Base-by-base conservation (phyloP, 2,113 vertebrate species). In the Zosterops borbonicus region DNA sequence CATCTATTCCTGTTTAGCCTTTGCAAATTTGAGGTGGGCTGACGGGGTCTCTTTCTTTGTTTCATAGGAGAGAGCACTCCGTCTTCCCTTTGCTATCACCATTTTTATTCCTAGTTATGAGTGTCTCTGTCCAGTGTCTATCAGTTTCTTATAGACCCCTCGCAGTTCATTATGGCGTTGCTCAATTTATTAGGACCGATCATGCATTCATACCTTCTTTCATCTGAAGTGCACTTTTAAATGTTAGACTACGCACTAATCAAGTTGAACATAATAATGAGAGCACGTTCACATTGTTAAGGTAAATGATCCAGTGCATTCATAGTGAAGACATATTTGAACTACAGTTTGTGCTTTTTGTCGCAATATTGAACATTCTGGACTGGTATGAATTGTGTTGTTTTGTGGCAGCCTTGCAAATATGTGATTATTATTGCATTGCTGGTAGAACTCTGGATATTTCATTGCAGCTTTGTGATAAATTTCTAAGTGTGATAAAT, bases 151-250 rank as follows among this genome's bases (percentile, higher is more conserved):
- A 89, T 88, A 95, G 97, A 95, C 96, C 83, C 53, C 90, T 97
- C 2, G n/a, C 90, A 97, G 92, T 98, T 98, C 98, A 97, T 98
- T 98, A 98, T 52, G 27, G 63, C 79, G 39, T 92, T 98, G 96
- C 96, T 98, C 96, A 95, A 95, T 97, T 97, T 98, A 97, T 98
- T 98, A 98, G 98, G 96, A 91, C 96, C 97, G 98, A 98, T 98
- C 97, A 97, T 97, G 98, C 98, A 97, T 98, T 98, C 96, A 97
- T 97, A 97, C 95, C 79, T 98, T 97, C 97, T 97, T 98, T 96
- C 95, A 94, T 98, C 87, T 97, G 96, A 98, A 98, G 98, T 96
- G 95, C 97, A 96, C 97, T 98, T 98, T 98, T 98, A 98, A 98
- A 97, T 97, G 96, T 98, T 98, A 98, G 97, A 95, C 97, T 97